phyloP scores from a whole-genome alignment of 2,797 vertebrate species.

The Apogon talboti region DNA sequence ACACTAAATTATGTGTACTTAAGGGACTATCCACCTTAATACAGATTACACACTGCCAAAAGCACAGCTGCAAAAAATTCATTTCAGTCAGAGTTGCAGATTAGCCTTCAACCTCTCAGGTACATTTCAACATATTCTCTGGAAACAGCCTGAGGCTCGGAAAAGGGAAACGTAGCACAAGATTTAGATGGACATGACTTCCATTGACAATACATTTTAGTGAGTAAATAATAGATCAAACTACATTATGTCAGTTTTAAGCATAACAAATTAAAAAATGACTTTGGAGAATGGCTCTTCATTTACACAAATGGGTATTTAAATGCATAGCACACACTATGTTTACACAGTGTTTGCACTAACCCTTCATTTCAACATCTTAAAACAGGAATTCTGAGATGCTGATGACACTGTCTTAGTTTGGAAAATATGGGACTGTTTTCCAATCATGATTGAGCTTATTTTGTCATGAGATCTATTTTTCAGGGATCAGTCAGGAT shows the following conservation, averaged over 20 bases:
- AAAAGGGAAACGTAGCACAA: conserved; percentile 13
- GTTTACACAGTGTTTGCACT: too few relatives aligned
- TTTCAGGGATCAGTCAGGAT: too few relatives aligned
- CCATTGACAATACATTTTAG: conserved; percentile 22
- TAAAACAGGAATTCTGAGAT: too few relatives aligned
- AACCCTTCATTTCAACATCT: too few relatives aligned
- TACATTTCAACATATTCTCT: conserved; percentile 20
- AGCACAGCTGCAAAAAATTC: background rate
- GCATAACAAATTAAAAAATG: conserved; percentile 31
- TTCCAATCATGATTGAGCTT: too few relatives aligned
- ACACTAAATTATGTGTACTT: conserved; percentile 43
- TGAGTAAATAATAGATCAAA: conserved; percentile 41
- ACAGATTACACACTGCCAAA: conserved; percentile 14
- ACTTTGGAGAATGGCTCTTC: background rate
- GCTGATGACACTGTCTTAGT: too few relatives aligned
- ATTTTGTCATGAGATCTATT: too few relatives aligned
- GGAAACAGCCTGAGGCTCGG: conserved; percentile 7
- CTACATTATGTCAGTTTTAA: conserved; percentile 21
- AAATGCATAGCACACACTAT: too few relatives aligned
- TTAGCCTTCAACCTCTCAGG: background rate
- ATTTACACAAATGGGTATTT: too few relatives aligned
- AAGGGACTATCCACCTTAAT: conserved; percentile 22
- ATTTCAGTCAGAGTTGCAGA: background rate
- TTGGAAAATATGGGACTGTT: too few relatives aligned
- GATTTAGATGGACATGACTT: conserved; percentile 12